These are phyloP conservation scores for Eulemur macaco DNA, from an alignment of 2,113 vertebrate genomes.

Conservation along the genomic window DNA sequence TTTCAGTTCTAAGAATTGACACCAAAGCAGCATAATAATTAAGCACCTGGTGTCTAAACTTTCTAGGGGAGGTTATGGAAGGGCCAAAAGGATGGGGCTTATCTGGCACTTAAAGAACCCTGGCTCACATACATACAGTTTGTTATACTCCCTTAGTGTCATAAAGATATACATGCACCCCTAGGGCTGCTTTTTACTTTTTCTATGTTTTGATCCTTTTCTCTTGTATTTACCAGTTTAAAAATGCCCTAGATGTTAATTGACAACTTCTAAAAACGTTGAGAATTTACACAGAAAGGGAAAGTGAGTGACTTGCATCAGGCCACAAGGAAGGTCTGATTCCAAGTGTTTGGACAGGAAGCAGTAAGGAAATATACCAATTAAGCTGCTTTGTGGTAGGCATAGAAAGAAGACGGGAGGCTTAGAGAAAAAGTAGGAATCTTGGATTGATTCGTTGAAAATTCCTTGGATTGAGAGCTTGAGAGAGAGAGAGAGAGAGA, in stretches of 20 bases:
- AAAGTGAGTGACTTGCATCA: background rate
- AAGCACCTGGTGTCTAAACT: slow-evolving; percentile 40
- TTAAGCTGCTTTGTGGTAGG: background rate
- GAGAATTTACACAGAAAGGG: slow-evolving; percentile 2
- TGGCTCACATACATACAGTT: background rate
- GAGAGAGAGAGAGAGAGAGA: background rate
- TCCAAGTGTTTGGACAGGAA: background rate
- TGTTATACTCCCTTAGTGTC: background rate
- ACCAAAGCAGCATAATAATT: slow-evolving; percentile 35
- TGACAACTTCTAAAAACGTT: slow-evolving; percentile 6
- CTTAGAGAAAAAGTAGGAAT: slow-evolving; percentile 1
- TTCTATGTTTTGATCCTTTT: background rate
- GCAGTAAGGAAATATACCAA: background rate
- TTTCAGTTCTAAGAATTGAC: slow-evolving; percentile 41
- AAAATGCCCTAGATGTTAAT: slow-evolving; percentile 7
- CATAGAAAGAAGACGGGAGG: background rate
- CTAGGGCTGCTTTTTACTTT: slow-evolving; percentile 23
- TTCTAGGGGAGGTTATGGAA: slow-evolving; percentile 44
- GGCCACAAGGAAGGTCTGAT: background rate
- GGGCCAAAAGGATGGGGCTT: slow-evolving; percentile 45
- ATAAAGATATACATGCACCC: background rate
- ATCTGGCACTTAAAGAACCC: slow-evolving; percentile 12
- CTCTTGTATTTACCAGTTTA: background rate
- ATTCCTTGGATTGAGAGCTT: background rate
- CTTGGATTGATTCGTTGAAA: background rate